A percentile compares a stretch with the other conserved stretches of the same genome.
phyloP scores from a whole-genome alignment of 2,888 invertebrate genomes.

The Tridacna gigas region DNA sequence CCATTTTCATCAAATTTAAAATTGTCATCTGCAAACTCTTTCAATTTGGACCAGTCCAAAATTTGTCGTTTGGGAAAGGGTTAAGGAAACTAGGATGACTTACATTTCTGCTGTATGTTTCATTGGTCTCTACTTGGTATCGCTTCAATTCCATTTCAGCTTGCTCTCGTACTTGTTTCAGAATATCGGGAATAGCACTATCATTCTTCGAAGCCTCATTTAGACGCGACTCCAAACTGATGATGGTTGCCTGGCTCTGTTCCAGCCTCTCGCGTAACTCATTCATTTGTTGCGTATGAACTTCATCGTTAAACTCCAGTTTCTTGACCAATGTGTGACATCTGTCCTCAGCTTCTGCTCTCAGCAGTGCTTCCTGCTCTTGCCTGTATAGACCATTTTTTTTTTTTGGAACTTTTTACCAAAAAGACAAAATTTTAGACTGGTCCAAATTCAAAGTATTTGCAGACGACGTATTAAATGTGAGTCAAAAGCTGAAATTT shows the following conservation, averaged over 20 bases:
- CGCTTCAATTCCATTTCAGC: constrained; percentile 74
- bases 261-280: constrained; percentile 73
- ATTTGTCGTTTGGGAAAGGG: too few species aligned
- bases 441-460: too few species aligned
- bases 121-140: constrained; percentile 77
- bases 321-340: constrained; percentile 75
- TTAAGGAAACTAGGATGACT: constrained; percentile 42
- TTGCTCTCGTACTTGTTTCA: constrained; percentile 76
- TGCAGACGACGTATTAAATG: too few species aligned
- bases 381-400: constrained; percentile 64
- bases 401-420: not conserved
- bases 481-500: too few species aligned
- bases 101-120: constrained; percentile 77
- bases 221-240: constrained; percentile 74
- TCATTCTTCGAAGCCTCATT: constrained; percentile 73
- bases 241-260: constrained; percentile 71
- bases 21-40: too few species aligned
- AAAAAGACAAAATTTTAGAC: too few species aligned
- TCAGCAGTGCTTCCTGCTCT: constrained; percentile 75
- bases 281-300: constrained; percentile 70
- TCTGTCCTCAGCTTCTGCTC: constrained; percentile 77
- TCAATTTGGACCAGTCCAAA: too few species aligned
- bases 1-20: too few species aligned
- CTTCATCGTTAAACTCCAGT: constrained; percentile 76
- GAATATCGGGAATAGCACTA: constrained; percentile 68